Evolutionary conservation across 1,140 invertebrate species (phyloP), one percentile per base, ranked within the genome.

Genomic region (Drusus annulatus): DNA sequence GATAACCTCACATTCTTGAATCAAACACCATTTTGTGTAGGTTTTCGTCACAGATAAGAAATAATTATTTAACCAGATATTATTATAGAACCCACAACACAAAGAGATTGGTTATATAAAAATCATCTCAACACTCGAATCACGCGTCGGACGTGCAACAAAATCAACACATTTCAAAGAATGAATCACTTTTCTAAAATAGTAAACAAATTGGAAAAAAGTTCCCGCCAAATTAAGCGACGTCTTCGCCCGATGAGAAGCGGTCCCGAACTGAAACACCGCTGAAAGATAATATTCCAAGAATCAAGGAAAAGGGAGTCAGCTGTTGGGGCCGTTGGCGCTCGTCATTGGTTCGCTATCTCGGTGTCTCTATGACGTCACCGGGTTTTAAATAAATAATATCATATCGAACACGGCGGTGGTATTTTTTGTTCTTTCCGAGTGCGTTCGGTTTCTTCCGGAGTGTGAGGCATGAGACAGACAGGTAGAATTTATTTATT

Each of bases 231-330:
- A 28, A 21, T 17, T 17, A 1, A 8, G 23, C 28, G 65, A 69
- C 36, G 65, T 45, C 65, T 45, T 3, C 65, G 36, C 17, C 0
- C 54, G 65, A 36, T 23, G 36, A 69, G 31, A 31, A 23, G n/a
- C 36, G 31, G 21, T 19, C 31, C 17, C n/a, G 16, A 69, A 69
- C 65, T 69, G 45, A 69, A 45, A n/a, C 7, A 0, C n/a, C n/a
- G 21, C 13, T 23, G 68, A 71, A 21, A 16, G 25, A 71, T 71
- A 15, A 71, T 71, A 16, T 71, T 68, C 51, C 15, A 52, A 54
- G 68, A 52, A 52, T 71, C 68, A 71, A 71, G 68, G 68, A 71
- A 68, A 65, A 51, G 52, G 68, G 36, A 71, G 68, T 71, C 68
- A 71, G 68, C 68, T 71, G 68, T 71, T 71, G 31, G n/a, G n/a